Evolutionary conservation across 2,113 vertebrate species (phyloP).

Genomic region (Archilochus colubris): DNA sequence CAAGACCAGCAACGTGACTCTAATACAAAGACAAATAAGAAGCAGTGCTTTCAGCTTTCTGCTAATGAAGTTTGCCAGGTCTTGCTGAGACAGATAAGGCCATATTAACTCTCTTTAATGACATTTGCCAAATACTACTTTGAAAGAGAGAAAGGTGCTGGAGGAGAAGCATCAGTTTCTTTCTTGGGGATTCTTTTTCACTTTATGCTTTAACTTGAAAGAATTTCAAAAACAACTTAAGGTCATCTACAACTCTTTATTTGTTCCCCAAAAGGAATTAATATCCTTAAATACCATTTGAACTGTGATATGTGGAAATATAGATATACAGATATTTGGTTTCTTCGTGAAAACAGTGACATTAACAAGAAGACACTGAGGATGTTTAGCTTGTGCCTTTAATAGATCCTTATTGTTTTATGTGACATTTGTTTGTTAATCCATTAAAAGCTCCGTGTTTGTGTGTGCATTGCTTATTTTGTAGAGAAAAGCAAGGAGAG

Average conservation of each 20-base stretch:
- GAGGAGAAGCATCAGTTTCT: not conserved
- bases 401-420: not conserved
- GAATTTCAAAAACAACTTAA: not conserved
- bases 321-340: not conserved
- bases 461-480: not conserved
- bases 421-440: not conserved
- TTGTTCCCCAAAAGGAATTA: not conserved
- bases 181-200: not conserved
- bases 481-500: not conserved
- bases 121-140: not conserved
- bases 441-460: not conserved
- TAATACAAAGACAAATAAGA: conserved; percentile 24
- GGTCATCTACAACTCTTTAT: not conserved
- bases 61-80: conserved; percentile 12
- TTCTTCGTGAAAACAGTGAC: not conserved
- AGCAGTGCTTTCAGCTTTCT: conserved; percentile 10
- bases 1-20: not conserved
- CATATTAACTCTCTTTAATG: not conserved
- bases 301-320: not conserved
- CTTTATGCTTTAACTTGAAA: not conserved
- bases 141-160: not conserved
- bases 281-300: not conserved
- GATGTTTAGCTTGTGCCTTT: not conserved
- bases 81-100: not conserved
- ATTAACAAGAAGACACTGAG: not conserved